phyloP scores from a whole-genome alignment of 2,888 invertebrate species.

The Leucophenga maculata region DNA sequence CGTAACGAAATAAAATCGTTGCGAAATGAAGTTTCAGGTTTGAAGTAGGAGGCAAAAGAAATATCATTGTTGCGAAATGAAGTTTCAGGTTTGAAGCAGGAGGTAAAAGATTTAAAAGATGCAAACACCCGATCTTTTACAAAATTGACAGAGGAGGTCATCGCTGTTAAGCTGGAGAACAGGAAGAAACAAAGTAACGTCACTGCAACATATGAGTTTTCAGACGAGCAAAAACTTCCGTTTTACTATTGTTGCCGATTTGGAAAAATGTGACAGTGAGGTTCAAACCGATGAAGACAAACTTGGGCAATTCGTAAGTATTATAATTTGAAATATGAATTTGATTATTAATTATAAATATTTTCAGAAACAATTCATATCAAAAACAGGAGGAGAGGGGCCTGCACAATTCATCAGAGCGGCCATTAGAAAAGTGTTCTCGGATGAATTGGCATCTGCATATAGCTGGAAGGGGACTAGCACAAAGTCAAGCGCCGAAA shows the following conservation, averaged over 20 bases:
- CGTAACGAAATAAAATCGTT: constrained; percentile 25
- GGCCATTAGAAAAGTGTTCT: not conserved
- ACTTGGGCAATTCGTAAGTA: constrained; percentile 31
- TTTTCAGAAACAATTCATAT: constrained; percentile 19
- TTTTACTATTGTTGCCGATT: constrained; percentile 15
- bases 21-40: constrained; percentile 22
- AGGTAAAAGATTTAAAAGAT: constrained; percentile 25
- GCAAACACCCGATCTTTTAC: constrained; percentile 14
- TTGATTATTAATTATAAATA: not conserved
- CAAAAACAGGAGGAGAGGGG: constrained; percentile 30
- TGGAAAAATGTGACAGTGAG: constrained; percentile 18
- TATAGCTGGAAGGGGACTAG: constrained; percentile 22
- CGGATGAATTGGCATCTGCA: constrained; percentile 9
- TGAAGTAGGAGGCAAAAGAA: too few species aligned
- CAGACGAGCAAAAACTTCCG: constrained; percentile 28
- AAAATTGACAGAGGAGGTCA: constrained; percentile 32
- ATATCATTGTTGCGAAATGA: constrained; percentile 23
- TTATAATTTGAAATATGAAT: not conserved
- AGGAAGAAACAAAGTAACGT: constrained; percentile 22
- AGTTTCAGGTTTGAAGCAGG: constrained; percentile 26
- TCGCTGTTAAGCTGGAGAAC: constrained; percentile 31
- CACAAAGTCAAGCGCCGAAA: constrained; percentile 17
- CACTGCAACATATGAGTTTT: not conserved
- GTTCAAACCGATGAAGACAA: constrained; percentile 32
- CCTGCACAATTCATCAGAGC: constrained; percentile 10